A percentile compares a stretch with the other conserved stretches of the same genome.
Evolutionary conservation across 2,888 invertebrate genomes (phyloP).

Genomic region (Himalopsyche tibetana): DNA sequence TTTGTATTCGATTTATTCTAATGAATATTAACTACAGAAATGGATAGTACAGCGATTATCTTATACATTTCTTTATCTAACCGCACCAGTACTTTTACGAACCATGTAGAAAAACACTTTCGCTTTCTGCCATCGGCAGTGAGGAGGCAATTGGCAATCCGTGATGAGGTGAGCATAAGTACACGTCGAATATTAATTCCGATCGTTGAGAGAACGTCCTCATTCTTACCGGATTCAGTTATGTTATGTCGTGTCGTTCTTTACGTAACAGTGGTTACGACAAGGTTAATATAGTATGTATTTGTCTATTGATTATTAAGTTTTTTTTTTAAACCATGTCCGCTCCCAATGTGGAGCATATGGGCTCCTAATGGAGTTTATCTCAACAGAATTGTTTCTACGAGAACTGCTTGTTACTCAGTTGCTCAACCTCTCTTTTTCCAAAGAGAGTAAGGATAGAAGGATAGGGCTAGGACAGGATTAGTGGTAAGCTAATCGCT

Average conservation of each 20-base stretch:
- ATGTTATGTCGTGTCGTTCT: conserved; percentile 1
- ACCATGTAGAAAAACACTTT: conserved; percentile 1
- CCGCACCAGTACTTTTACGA: background rate
- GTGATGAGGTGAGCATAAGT: conserved; percentile 5
- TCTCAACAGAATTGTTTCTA: too few species aligned
- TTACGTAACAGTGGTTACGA: conserved; percentile 15
- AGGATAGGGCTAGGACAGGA: too few species aligned
- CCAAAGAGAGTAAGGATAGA: too few species aligned
- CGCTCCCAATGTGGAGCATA: too few species aligned
- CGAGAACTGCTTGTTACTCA: too few species aligned
- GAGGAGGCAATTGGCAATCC: background rate
- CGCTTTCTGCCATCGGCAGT: background rate
- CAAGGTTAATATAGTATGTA: background rate
- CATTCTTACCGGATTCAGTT: conserved; percentile 8
- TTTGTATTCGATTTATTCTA: too few species aligned
- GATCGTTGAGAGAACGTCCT: conserved; percentile 3
- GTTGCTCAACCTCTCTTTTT: too few species aligned
- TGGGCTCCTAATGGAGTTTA: too few species aligned
- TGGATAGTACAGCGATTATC: background rate
- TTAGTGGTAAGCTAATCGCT: too few species aligned
- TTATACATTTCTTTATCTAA: conserved; percentile 6
- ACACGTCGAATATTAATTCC: conserved; percentile 3
- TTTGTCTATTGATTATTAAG: conserved; percentile 4
- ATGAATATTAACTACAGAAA: too few species aligned
- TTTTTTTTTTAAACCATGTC: too few species aligned